These are phyloP conservation scores for Holcopasites calliopsidis DNA, from an alignment of 1,140 invertebrate species.

Conservation along the genomic window DNA sequence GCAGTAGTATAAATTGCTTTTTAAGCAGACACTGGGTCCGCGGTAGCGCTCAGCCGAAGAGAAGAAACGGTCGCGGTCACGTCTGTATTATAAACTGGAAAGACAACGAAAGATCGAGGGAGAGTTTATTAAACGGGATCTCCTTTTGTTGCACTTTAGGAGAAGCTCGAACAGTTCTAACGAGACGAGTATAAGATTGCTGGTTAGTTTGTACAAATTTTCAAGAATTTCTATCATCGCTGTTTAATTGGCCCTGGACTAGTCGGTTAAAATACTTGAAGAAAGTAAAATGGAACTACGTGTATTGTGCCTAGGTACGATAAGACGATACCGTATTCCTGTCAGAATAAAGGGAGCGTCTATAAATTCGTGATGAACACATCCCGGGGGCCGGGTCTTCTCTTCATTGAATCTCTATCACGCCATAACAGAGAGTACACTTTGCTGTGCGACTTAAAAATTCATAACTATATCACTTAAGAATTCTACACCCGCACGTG, in stretches of 20 bases:
- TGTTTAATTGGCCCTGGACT: not conserved
- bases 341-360: constrained; percentile 5
- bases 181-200: not conserved
- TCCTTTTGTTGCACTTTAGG: not conserved
- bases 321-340: not conserved
- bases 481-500: not conserved
- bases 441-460: not conserved
- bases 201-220: not conserved
- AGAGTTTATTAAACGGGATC: not conserved
- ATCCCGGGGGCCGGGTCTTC: not conserved
- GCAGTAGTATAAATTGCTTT: constrained; percentile 39
- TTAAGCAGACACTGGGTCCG: constrained; percentile 5
- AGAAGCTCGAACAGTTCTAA: not conserved
- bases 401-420: constrained; percentile 12
- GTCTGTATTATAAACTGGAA: not conserved
- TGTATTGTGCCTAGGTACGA: too few relatives aligned
- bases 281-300: too few relatives aligned
- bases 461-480: constrained; percentile 9
- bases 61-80: not conserved
- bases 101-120: not conserved
- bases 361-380: constrained; percentile 10
- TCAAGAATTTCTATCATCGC: not conserved
- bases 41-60: not conserved
- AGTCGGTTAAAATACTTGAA: not conserved
- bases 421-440: not conserved